These are phyloP conservation scores for Hyperoplus lanceolatus DNA, from an alignment of 2,797 vertebrate species.

Conservation along the genomic window DNA sequence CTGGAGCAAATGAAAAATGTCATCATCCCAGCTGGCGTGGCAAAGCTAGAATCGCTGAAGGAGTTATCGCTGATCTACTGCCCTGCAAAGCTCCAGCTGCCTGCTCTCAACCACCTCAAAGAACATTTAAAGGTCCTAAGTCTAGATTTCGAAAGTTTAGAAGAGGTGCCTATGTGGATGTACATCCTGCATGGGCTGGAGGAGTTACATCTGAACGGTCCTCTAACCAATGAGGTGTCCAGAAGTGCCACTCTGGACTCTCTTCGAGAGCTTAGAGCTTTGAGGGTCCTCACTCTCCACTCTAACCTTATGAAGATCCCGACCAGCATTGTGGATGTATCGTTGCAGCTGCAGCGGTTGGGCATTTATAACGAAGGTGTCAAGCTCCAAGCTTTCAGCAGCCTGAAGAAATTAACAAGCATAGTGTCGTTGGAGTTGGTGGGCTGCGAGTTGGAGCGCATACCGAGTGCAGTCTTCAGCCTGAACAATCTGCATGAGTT, in stretches of 20 bases:
- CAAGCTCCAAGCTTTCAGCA: conserved; percentile 88
- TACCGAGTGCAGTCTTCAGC: conserved; percentile 92
- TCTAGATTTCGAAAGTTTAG: conserved; percentile 86
- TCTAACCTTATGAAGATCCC: conserved; percentile 90
- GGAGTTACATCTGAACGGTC: conserved; percentile 89
- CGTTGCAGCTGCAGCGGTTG: conserved; percentile 85
- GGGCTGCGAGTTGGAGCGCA: conserved; percentile 90
- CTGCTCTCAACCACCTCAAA: conserved; percentile 86
- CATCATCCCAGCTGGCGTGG: conserved; percentile 84
- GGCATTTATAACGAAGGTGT: conserved; percentile 88
- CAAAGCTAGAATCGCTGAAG: conserved; percentile 86
- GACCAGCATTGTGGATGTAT: conserved; percentile 85
- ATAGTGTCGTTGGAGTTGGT: conserved; percentile 88
- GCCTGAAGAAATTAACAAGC: conserved; percentile 88
- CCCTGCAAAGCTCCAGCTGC: conserved; percentile 86
- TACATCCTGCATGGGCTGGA: conserved; percentile 88
- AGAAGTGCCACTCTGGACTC: conserved; percentile 85
- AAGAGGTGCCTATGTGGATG: conserved; percentile 91
- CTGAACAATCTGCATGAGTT: conserved; percentile 89
- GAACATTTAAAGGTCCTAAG: conserved; percentile 88
- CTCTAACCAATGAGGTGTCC: conserved; percentile 85
- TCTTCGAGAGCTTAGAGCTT: conserved; percentile 87
- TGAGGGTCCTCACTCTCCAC: conserved; percentile 86
- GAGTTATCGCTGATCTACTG: conserved; percentile 90
- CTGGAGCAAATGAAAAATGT: conserved; percentile 90